Evolutionary conservation across 2,797 vertebrate genomes (phyloP).

Genomic region (Sebastolobus alascanus): DNA sequence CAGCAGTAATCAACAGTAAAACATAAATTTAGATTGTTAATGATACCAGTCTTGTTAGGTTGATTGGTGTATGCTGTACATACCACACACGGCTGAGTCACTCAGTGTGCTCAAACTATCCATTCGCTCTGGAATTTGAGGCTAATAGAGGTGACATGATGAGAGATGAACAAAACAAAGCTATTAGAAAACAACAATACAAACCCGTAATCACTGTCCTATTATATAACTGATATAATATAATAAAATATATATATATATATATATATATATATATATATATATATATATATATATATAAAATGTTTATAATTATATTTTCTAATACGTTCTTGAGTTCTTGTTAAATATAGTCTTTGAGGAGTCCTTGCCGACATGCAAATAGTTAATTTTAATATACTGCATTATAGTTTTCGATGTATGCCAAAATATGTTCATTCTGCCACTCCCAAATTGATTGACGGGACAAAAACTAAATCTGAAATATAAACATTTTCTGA

Average conservation of each 20-base stretch:
- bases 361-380: not conserved
- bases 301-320: too few species aligned
- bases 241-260: too few species aligned
- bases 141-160: slow-evolving; percentile 67
- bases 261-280: too few species aligned
- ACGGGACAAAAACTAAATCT: not conserved
- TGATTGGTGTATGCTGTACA: slow-evolving; percentile 41
- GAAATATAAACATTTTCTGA: not conserved
- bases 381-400: not conserved
- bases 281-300: too few species aligned
- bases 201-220: slow-evolving; percentile 13
- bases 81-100: slow-evolving; percentile 82
- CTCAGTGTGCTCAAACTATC: slow-evolving; percentile 80
- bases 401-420: not conserved
- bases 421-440: slow-evolving; percentile 1
- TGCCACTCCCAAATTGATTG: not conserved
- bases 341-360: not conserved
- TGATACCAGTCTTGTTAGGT: not conserved
- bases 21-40: not conserved
- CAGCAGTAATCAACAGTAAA: not conserved
- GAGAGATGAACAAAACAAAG: slow-evolving; percentile 23
- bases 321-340: too few species aligned
- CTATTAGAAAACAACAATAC: slow-evolving; percentile 28
- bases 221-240: not conserved
- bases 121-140: slow-evolving; percentile 87